Base-by-base conservation (phyloP, 92 coral and sea anemone species). In the Plumapathes pennacea region DNA sequence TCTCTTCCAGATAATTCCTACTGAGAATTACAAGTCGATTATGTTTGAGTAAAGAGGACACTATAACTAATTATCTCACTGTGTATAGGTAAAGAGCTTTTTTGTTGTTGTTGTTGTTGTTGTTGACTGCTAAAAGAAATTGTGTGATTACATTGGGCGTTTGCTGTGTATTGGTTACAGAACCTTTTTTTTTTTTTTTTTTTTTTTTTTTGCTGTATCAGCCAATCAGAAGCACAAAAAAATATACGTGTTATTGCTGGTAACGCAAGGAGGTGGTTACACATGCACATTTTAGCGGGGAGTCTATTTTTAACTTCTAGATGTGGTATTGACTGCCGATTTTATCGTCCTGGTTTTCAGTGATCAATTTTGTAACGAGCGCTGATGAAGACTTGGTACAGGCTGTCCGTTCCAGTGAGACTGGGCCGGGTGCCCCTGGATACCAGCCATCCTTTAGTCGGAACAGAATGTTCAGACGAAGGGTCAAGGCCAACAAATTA, bases 381-480 rank as follows among this genome's bases (percentile, higher is more conserved):
- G 48, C 64, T 18, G 98, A 92, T 46, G 83, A 84, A 50, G 96
- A 84, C 36, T 64, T 94, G n/a, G 85, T 74, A 38, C 69, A 67
- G 34, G 99, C 86, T 30, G 60, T 84, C 65, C 83, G 76, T 62
- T 62, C 80, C 20, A 50, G 82, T 50, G 67, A 67, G 11, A 54
- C 74, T 22, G 58, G 71, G 32, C 23, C 51, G n/a, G 64, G 38
- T 33, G 32, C 28, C 19, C 54, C 55, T 0, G 78, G 85, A 21
- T 88, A 80, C 57, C 79, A 84, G 29, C 74, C 84, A 23, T 60
- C 83, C 3, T 94, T 89, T 34, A 94, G 96, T 42, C 76, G 95
- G 24, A 88, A 84, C 50, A 72, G 99, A 48, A 83, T 76, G 86
- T 94, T 88, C 38, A 80, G 99, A 32, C 67, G 96, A 50, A 69